phyloP scores from a whole-genome alignment of 1,140 invertebrate species.

The Limonius californicus region DNA sequence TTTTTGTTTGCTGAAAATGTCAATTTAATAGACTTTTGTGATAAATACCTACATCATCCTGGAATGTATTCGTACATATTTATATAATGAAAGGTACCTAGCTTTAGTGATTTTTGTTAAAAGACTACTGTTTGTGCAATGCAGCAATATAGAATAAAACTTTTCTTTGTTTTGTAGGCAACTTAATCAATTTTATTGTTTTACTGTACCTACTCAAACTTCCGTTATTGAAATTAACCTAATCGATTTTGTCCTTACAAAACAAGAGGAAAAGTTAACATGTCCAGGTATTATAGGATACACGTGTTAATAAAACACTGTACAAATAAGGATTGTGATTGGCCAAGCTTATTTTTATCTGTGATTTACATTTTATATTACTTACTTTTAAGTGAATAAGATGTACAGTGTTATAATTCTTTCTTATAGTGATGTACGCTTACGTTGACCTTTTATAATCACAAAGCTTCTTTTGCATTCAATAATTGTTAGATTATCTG shows the following conservation, averaged over 20 bases:
- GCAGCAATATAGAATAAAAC: too few relatives aligned
- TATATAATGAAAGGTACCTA: neutral
- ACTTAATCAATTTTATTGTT: too few relatives aligned
- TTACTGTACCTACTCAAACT: too few relatives aligned
- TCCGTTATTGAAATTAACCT: too few relatives aligned
- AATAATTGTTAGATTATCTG: slow-evolving; percentile 10
- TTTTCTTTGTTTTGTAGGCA: slow-evolving; percentile 11
- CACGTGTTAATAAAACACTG: slow-evolving; percentile 11
- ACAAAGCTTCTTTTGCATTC: neutral
- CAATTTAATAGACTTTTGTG: slow-evolving; percentile 1
- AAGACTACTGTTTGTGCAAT: neutral
- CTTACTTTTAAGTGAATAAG: slow-evolving; percentile 35
- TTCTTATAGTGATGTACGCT: slow-evolving; percentile 15
- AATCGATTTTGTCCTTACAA: slow-evolving; percentile 1
- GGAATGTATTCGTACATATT: too few relatives aligned
- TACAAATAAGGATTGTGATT: slow-evolving; percentile 26
- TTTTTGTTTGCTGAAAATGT: neutral
- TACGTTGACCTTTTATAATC: neutral
- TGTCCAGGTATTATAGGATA: slow-evolving; percentile 7
- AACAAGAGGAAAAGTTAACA: too few relatives aligned
- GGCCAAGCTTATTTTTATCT: slow-evolving; percentile 42
- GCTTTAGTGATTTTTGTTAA: neutral
- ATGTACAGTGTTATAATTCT: slow-evolving; percentile 21
- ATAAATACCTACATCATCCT: neutral
- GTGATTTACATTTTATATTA: slow-evolving; percentile 31